phyloP scores from a whole-genome alignment of 2,797 vertebrate genomes.

The Eulemur coronatus region DNA sequence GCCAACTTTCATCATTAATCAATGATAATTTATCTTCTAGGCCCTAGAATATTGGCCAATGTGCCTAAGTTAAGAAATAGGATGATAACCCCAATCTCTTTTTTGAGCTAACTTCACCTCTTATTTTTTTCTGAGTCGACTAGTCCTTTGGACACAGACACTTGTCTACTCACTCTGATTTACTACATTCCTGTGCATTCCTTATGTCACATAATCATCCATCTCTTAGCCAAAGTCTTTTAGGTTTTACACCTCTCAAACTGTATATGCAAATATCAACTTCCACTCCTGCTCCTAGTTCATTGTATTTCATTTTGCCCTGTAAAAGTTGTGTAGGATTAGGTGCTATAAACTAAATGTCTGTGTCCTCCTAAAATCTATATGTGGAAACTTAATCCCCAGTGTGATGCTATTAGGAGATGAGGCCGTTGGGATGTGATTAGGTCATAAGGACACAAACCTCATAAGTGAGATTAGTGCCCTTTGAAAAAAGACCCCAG shows the following conservation, averaged over 20 bases:
- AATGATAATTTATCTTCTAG: not conserved
- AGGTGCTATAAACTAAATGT: not conserved
- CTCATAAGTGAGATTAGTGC: not conserved
- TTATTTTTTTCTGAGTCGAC: not conserved
- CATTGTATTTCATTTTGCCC: not conserved
- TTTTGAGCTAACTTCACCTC: not conserved
- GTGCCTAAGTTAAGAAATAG: not conserved
- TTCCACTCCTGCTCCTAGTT: not conserved
- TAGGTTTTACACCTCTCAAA: not conserved
- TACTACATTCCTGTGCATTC: not conserved
- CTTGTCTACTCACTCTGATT: not conserved
- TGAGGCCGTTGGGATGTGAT: not conserved
- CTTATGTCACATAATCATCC: accelerated
- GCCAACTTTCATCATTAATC: not conserved
- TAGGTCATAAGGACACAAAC: not conserved
- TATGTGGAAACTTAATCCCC: not conserved
- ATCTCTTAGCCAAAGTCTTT: not conserved
- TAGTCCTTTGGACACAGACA: not conserved
- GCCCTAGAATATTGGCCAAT: not conserved
- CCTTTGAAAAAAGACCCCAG: not conserved
- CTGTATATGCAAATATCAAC: not conserved
- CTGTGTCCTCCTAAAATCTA: not conserved
- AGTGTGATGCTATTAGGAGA: not conserved
- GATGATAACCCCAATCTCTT: not conserved
- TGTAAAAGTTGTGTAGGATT: not conserved